phyloP scores from a whole-genome alignment of 2,113 vertebrate genomes.

The Cavia porcellus region DNA sequence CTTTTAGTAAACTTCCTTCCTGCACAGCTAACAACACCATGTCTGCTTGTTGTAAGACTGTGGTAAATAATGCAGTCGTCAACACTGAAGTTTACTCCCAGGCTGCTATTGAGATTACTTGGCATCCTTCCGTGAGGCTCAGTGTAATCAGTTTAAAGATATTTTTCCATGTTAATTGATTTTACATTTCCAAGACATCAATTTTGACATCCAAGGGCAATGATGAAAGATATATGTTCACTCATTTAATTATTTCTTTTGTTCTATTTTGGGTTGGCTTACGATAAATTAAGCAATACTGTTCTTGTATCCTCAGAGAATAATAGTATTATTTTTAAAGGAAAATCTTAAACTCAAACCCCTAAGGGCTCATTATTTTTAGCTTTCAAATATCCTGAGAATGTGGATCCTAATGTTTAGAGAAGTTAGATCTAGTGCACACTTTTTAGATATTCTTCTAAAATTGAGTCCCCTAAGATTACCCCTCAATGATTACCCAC shows the following conservation, averaged over 20 bases:
- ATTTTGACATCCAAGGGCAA: slow-evolving; percentile 50
- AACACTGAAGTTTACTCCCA: neutral
- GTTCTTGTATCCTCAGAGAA: slow-evolving; percentile 64
- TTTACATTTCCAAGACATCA: slow-evolving; percentile 30
- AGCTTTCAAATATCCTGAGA: slow-evolving; percentile 66
- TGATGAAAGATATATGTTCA: slow-evolving; percentile 44
- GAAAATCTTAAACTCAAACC: slow-evolving; percentile 62
- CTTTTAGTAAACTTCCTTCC: slow-evolving; percentile 71
- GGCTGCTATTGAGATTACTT: slow-evolving; percentile 2
- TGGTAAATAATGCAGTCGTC: slow-evolving; percentile 44
- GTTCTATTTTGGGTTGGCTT: slow-evolving; percentile 62
- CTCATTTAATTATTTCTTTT: slow-evolving; percentile 67
- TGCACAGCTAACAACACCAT: neutral
- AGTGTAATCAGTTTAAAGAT: slow-evolving; percentile 21
- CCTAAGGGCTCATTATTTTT: slow-evolving; percentile 69
- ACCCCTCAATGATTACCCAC: too few relatives aligned
- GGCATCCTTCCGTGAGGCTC: neutral
- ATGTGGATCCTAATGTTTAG: slow-evolving; percentile 60
- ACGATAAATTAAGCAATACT: slow-evolving; percentile 70
- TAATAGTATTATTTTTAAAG: slow-evolving; percentile 74
- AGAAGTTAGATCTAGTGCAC: neutral
- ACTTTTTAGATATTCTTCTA: neutral
- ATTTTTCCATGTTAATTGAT: slow-evolving; percentile 3
- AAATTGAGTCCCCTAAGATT: neutral
- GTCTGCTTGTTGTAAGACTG: slow-evolving; percentile 10